A percentile compares a stretch with the other conserved stretches of the same genome.
Conservation (phyloP, 2,888 invertebrate species). For the Andrena minutula region DNA sequence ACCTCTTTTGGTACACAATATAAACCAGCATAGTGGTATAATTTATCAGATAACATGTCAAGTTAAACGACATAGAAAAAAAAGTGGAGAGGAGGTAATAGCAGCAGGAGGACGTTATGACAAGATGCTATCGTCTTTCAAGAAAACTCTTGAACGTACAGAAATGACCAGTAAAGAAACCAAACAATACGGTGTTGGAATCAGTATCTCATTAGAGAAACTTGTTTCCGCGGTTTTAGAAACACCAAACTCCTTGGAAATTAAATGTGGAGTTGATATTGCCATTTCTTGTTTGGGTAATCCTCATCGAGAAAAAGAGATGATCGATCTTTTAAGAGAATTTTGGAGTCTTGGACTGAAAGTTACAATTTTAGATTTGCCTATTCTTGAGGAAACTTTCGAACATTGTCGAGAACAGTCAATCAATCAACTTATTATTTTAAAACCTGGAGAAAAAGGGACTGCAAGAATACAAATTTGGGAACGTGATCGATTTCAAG, state of each 20-base stretch:
- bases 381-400: conserved; percentile 88
- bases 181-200: conserved; percentile 90
- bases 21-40: conserved; percentile 89
- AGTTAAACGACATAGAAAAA: conserved; percentile 86
- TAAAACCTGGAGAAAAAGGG: conserved; percentile 88
- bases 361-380: conserved; percentile 88
- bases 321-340: conserved; percentile 86
- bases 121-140: conserved; percentile 90
- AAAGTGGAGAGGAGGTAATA: conserved; percentile 89
- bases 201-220: conserved; percentile 94
- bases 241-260: conserved; percentile 85
- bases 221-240: conserved; percentile 88
- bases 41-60: conserved; percentile 89
- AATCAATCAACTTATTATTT: conserved; percentile 87
- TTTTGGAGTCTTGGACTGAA: conserved; percentile 91
- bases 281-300: conserved; percentile 88
- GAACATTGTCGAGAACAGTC: conserved; percentile 80
- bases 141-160: conserved; percentile 86
- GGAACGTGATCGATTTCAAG: conserved; percentile 89
- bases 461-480: conserved; percentile 87
- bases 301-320: conserved; percentile 87
- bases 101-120: conserved; percentile 97
- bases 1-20: conserved; percentile 88
- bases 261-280: conserved; percentile 87
- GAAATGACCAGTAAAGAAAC: conserved; percentile 80